phyloP scores from a whole-genome alignment of 2,888 invertebrate species.

The Onthophagus sagittarius region DNA sequence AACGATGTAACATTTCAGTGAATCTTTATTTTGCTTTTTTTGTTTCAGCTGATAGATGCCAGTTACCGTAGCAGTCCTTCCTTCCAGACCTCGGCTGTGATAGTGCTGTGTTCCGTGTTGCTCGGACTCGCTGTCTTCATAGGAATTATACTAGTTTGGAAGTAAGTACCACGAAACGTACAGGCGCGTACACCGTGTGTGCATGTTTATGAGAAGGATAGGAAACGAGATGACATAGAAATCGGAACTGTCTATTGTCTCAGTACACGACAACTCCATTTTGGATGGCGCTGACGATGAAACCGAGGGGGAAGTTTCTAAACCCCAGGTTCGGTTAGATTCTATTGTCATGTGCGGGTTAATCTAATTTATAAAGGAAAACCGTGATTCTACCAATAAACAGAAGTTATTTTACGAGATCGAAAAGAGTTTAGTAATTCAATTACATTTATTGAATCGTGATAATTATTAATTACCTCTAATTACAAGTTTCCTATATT shows the following conservation, averaged over 20 bases:
- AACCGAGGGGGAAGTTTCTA: background rate
- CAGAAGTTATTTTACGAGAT: too few species aligned
- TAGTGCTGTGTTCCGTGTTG: constrained; percentile 76
- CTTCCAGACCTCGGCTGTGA: constrained; percentile 79
- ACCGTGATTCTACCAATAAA: background rate
- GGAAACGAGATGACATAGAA: background rate
- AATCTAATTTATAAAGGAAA: background rate
- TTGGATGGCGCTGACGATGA: background rate
- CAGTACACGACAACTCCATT: background rate
- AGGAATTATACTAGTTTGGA: constrained; percentile 80
- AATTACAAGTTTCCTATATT: background rate
- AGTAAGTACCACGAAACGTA: constrained; percentile 60
- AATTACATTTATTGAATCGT: too few species aligned
- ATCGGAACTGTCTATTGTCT: background rate
- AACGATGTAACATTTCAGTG: background rate
- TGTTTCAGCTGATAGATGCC: constrained; percentile 80
- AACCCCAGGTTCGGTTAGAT: background rate
- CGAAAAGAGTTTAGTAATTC: too few species aligned
- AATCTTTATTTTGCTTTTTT: constrained; percentile 36
- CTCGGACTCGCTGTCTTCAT: constrained; percentile 74
- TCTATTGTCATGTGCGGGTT: background rate
- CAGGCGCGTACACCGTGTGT: background rate
- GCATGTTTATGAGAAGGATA: background rate
- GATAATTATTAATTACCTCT: too few species aligned
- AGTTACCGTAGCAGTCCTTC: constrained; percentile 83